Conservation (phyloP, 2,797 vertebrate species). For the Myiothlypis coronata region DNA sequence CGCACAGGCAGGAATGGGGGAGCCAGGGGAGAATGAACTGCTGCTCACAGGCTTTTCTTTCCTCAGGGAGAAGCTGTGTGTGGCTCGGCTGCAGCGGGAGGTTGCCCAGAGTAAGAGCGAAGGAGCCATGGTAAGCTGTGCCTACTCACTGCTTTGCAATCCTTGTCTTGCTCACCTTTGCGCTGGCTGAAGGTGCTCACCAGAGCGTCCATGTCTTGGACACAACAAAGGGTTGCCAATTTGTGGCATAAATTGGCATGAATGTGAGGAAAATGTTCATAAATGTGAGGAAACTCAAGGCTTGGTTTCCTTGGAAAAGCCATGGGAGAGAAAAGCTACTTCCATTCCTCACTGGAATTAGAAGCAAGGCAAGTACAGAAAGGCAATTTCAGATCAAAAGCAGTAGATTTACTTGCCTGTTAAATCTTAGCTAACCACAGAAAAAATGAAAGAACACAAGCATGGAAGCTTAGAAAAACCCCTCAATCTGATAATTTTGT, state of each 20-base stretch:
- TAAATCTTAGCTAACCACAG: neutral
- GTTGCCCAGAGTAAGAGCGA: constrained; percentile 85
- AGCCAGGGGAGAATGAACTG: neutral
- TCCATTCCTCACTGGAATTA: neutral
- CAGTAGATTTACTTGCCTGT: neutral
- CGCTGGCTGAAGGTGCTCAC: neutral
- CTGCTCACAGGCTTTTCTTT: constrained; percentile 56
- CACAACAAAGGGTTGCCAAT: neutral
- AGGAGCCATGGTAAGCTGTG: constrained; percentile 86
- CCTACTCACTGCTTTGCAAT: neutral
- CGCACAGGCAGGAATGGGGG: neutral
- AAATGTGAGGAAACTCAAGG: neutral
- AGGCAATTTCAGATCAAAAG: constrained; percentile 2
- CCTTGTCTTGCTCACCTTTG: neutral
- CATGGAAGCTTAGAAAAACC: neutral
- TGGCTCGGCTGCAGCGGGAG: constrained; percentile 88
- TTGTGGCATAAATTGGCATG: too few species aligned
- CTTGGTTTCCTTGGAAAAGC: neutral
- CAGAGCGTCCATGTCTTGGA: neutral
- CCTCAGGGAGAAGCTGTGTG: constrained; percentile 88
- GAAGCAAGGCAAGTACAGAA: neutral
- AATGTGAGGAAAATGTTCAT: neutral
- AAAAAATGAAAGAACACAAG: neutral
- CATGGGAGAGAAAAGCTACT: neutral
- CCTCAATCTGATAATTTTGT: neutral